Percentiles rank a stretch among this genome's conserved stretches.
Conservation (phyloP, 2,113 vertebrate genomes). For the Aramus guarauna region DNA sequence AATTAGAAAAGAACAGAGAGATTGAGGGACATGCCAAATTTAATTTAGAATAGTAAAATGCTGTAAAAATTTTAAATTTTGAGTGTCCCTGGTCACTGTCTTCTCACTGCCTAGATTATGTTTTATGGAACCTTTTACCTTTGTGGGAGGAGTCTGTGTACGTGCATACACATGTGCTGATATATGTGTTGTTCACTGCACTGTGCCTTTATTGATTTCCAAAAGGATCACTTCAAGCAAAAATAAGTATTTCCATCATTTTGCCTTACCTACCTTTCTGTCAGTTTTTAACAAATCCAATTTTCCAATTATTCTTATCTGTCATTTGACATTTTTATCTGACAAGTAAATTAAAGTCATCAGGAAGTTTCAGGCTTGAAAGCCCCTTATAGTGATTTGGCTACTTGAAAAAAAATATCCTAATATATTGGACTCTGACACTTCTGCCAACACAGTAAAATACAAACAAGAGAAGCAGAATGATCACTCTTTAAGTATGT, state of each 20-base stretch:
- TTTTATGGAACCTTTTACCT: not conserved
- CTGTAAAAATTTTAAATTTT: not conserved
- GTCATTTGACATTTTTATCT: slow-evolving; percentile 49
- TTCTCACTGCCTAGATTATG: not conserved
- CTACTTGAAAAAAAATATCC: not conserved
- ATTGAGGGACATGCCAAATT: not conserved
- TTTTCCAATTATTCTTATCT: slow-evolving; percentile 52
- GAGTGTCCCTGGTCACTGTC: not conserved
- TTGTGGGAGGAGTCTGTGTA: not conserved
- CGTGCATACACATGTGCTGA: not conserved
- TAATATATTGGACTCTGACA: not conserved
- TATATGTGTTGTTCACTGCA: not conserved
- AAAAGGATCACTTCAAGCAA: slow-evolving; percentile 12
- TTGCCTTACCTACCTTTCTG: not conserved
- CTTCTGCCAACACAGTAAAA: not conserved
- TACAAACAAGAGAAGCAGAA: not conserved
- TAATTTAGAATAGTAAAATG: not conserved
- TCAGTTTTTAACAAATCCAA: slow-evolving; percentile 24
- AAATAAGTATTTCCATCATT: slow-evolving; percentile 24
- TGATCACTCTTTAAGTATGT: not conserved
- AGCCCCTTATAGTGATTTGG: not conserved
- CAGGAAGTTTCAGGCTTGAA: slow-evolving; percentile 2
- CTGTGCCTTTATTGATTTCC: slow-evolving; percentile 9
- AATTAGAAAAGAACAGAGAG: not conserved
- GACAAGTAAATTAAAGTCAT: slow-evolving; percentile 59